A percentile compares a stretch with the other conserved stretches of the same genome.
Evolutionary conservation across 2,797 vertebrate genomes (phyloP).

Genomic region (Clarias pachynema): DNA sequence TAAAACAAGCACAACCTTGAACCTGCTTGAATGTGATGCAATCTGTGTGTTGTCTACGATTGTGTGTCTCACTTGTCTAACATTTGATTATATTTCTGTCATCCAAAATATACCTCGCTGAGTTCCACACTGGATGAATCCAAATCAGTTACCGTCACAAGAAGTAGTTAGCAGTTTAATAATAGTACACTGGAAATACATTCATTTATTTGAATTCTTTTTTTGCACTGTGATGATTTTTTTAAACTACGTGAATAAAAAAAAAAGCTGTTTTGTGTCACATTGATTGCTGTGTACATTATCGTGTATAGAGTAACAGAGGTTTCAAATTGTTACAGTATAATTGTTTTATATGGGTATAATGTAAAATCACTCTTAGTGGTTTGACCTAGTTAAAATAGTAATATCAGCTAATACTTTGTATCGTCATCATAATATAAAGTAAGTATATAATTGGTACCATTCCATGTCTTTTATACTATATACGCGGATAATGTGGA

Average conservation of each 20-base stretch:
- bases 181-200: background rate
- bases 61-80: background rate
- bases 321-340: background rate
- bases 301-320: background rate
- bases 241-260: conserved; percentile 10
- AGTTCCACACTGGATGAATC: background rate
- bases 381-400: background rate
- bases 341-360: background rate
- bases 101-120: background rate
- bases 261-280: background rate
- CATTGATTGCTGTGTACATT: background rate
- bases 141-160: background rate
- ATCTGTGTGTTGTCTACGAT: background rate
- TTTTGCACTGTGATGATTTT: background rate
- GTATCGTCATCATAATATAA: background rate
- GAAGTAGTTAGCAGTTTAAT: background rate
- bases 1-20: background rate
- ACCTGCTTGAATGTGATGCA: background rate
- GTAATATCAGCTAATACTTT: background rate
- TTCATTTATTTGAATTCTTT: background rate
- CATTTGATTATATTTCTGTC: background rate
- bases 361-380: background rate
- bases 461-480: background rate
- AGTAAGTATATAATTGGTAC: background rate
- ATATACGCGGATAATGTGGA: background rate